Percentiles rank a stretch among this genome's conserved stretches.
Conservation (phyloP, 2,113 vertebrate genomes). For the Holacanthus passer region DNA sequence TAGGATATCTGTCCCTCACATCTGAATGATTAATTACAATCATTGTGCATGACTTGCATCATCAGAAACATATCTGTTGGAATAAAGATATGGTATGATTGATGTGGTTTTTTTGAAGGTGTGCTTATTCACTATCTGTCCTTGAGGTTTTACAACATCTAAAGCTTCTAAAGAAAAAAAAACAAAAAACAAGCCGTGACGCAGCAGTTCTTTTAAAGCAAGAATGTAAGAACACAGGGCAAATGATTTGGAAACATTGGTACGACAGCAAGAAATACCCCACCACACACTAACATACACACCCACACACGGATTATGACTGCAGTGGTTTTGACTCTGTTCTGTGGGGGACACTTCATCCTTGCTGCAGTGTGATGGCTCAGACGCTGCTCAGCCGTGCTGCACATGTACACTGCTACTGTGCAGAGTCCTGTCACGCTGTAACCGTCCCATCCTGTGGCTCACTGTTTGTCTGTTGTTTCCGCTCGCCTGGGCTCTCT, state of each 20-base stretch:
- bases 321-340: constrained; percentile 63
- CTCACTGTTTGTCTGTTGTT: constrained; percentile 24
- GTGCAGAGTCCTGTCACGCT: constrained; percentile 19
- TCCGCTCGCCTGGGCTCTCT: constrained; percentile 1
- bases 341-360: constrained; percentile 55
- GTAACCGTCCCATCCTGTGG: neutral
- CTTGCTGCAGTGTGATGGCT: constrained; percentile 69
- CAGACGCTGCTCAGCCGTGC: constrained; percentile 28
- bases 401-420: neutral
- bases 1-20: neutral
- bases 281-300: neutral
- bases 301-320: constrained; percentile 58
- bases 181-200: neutral
- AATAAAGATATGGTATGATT: neutral
- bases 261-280: constrained; percentile 7
- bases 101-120: neutral
- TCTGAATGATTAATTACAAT: neutral
- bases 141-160: neutral
- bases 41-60: neutral
- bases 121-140: neutral
- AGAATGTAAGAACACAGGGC: neutral
- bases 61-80: neutral
- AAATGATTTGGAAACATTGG: constrained; percentile 13
- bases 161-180: too few species aligned
- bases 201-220: constrained; percentile 2